phyloP scores from a whole-genome alignment of 2,888 invertebrate genomes.

The Ernsta delagoae region DNA sequence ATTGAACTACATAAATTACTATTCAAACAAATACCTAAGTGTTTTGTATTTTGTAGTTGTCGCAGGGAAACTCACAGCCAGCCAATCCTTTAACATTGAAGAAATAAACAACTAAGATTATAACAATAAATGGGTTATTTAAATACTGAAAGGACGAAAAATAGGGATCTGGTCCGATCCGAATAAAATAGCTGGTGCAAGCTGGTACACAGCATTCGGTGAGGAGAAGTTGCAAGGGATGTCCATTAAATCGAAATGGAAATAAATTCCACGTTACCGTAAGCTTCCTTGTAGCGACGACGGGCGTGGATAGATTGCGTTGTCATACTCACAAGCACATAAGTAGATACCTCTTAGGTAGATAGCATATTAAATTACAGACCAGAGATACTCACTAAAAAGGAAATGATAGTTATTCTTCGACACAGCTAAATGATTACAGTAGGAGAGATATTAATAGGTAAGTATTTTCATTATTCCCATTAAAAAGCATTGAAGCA shows the following conservation, averaged over 20 bases:
- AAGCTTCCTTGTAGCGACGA: constrained; percentile 57
- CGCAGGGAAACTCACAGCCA: too few relatives aligned
- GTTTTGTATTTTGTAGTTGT: too few relatives aligned
- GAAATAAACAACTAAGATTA: too few relatives aligned
- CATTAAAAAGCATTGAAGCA: too few relatives aligned
- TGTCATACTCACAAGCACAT: constrained; percentile 46
- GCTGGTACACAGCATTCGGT: constrained; percentile 28
- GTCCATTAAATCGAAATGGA: constrained; percentile 63
- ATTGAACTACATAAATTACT: too few relatives aligned
- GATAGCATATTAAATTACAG: background rate
- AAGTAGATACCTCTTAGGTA: background rate
- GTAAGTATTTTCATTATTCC: too few relatives aligned
- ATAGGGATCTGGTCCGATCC: background rate
- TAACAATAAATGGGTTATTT: too few relatives aligned
- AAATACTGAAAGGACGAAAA: background rate
- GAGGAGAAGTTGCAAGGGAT: constrained; percentile 50
- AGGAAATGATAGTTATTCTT: background rate
- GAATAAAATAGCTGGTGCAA: constrained; percentile 22
- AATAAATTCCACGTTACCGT: constrained; percentile 63
- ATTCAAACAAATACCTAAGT: too few relatives aligned
- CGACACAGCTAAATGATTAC: too few relatives aligned
- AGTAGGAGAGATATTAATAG: too few relatives aligned
- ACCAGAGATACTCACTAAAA: background rate
- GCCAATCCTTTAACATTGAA: too few relatives aligned
- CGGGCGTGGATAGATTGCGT: constrained; percentile 56